Conservation (phyloP, 2,797 vertebrate species). For the Agapornis canus region DNA sequence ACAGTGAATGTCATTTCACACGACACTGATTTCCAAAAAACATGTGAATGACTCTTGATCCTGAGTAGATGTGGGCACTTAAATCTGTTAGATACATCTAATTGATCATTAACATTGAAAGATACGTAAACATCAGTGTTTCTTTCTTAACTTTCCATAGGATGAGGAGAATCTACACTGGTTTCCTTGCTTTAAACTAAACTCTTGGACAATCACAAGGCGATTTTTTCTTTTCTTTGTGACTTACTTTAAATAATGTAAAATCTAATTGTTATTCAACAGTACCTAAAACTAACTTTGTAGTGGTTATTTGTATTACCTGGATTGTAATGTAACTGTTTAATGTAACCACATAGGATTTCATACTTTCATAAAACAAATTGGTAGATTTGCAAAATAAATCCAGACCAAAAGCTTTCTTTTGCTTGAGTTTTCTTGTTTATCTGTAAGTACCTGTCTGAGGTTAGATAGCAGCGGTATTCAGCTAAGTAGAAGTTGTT, state of each 20-base stretch:
- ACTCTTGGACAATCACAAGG: constrained; percentile 46
- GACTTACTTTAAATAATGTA: constrained; percentile 16
- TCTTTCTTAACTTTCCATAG: background rate
- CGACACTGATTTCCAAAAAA: constrained; percentile 18
- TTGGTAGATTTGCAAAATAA: constrained; percentile 70
- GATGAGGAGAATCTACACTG: background rate
- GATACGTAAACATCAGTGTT: background rate
- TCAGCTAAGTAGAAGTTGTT: background rate
- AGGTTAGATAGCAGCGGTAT: background rate
- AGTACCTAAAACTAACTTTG: constrained; percentile 51
- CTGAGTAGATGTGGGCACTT: background rate
- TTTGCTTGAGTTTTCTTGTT: constrained; percentile 1
- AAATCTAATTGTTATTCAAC: constrained; percentile 37
- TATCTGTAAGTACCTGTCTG: background rate
- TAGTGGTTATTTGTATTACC: constrained; percentile 62
- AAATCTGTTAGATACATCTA: background rate
- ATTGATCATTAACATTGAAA: background rate
- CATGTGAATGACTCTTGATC: background rate
- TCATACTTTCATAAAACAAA: constrained; percentile 71
- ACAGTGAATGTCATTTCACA: background rate
- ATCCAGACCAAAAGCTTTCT: background rate
- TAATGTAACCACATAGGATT: constrained; percentile 24
- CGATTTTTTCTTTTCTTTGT: constrained; percentile 41
- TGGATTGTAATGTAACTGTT: constrained; percentile 38
- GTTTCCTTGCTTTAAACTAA: constrained; percentile 54